Evolutionary conservation across 2,113 vertebrate species (phyloP).

Genomic region (Ovis aries): ARS-UI_Ramb_v3.0 NC_056063.1:51122001-51122500

Average conservation of each 20-base stretch:
- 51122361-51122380: background rate
- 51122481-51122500: background rate
- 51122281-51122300: background rate
- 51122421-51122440: background rate
- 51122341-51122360: background rate
- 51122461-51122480: background rate
- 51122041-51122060: background rate
- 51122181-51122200: background rate
- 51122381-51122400: background rate
- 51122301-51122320: background rate
- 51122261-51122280: background rate
- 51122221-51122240: background rate
- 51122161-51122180: background rate
- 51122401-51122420: conserved; percentile 23
- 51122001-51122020: background rate
- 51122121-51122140: background rate
- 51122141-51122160: background rate
- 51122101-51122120: background rate
- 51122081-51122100: background rate
- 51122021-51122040: background rate
- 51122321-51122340: background rate
- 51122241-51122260: background rate
- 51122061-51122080: background rate
- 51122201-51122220: background rate
- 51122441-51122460: background rate